phyloP scores from a whole-genome alignment of 2,888 invertebrate genomes.

The Labia minor region DNA sequence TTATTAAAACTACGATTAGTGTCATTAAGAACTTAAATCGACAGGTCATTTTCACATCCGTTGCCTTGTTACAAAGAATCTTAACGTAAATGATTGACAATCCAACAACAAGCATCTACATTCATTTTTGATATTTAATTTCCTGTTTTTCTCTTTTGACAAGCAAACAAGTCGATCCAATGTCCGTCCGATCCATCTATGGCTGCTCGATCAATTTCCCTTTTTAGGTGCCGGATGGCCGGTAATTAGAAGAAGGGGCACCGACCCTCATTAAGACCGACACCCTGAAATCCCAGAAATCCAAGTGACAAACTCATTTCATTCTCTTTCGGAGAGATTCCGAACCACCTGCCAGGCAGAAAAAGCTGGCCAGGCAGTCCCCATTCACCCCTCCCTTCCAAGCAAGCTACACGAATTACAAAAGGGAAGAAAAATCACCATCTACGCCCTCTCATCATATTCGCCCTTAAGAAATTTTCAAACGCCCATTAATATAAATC shows the following conservation, averaged over 20 bases:
- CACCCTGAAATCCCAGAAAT: neutral
- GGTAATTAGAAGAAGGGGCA: neutral
- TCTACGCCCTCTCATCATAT: too few species aligned
- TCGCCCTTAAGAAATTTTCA: too few species aligned
- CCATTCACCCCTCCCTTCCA: too few species aligned
- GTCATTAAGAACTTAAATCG: neutral
- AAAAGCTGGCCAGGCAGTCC: too few species aligned
- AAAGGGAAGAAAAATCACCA: too few species aligned
- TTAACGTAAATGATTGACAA: neutral
- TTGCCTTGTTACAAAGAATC: neutral
- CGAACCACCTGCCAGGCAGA: neutral
- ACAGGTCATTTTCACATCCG: constrained; percentile 2
- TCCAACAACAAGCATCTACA: too few species aligned
- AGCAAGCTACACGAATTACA: too few species aligned
- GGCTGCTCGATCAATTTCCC: neutral
- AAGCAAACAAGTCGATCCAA: neutral
- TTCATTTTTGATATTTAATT: neutral
- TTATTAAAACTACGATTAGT: neutral
- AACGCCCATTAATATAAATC: too few species aligned
- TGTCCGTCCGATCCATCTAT: neutral
- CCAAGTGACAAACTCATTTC: constrained; percentile 13
- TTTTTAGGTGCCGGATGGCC: neutral
- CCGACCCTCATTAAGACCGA: neutral
- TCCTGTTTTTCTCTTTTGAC: constrained; percentile 1
- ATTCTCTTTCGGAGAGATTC: neutral